Base-by-base conservation (phyloP, 1,140 invertebrate species). In the Saxidomus purpurata region DNA sequence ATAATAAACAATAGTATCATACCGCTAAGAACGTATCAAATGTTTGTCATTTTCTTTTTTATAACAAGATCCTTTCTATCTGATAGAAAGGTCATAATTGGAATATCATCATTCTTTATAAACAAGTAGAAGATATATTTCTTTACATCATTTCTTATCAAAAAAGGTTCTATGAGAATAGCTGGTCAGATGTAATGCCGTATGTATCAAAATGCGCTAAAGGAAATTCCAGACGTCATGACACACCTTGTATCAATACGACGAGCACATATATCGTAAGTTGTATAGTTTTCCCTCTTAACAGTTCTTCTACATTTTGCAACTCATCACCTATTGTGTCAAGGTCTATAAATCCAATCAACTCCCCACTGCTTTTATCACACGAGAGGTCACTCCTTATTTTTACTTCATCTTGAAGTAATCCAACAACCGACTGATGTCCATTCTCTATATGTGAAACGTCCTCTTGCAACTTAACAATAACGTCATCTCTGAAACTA, bases 191-290 rank as follows among this genome's bases (percentile, higher is more conserved):
- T 13, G 81, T 76, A 15, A 79, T 59, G 28, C 89, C 61, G 3
- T 52, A 47, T 19, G 79, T 63, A 1, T 34, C 55, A 61, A 61
- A 81, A 38, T 47, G 43, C 0, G 49, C 49, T 36, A 61, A 31
- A 13, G 69, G 81, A 31, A 63, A 90, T 61, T 28, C 31, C 22
- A 85, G 31, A 19, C 6, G 4, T 0, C 43, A 28, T 1, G 52
- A 87, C 22, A 77, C 55, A n/a, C 89, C 82, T 31, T 82, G 11
- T 8, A 90, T 71, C 89, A 86, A 79, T n/a, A 90, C 4, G 38
- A 79, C 83, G 6, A 86, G 43, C 3, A 90, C 34, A 85, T 43
- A 63, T 8, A 31, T 80, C 4, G 76, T 59, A 17, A 86, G 19
- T 3, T 34, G 47, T 40, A 0, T n/a, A 2, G 8, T 52, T 15